Evolutionary conservation across 1,140 invertebrate species (phyloP).

Genomic region (Cheumatopsyche charites): DNA sequence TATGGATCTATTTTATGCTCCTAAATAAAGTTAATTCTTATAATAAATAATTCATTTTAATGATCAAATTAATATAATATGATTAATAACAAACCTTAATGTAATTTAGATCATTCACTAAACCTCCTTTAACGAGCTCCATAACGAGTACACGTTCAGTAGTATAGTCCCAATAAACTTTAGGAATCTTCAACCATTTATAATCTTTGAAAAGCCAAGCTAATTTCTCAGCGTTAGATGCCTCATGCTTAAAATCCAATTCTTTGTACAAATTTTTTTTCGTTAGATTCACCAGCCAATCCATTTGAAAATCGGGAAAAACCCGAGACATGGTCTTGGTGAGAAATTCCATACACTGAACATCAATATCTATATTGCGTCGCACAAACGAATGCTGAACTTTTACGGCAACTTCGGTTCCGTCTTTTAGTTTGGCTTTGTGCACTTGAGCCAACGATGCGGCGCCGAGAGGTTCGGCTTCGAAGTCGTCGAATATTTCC

Average conservation of each 20-base stretch:
- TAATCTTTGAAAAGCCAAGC: slow-evolving; percentile 69
- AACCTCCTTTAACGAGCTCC: slow-evolving; percentile 94
- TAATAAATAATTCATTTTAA: slow-evolving; percentile 12
- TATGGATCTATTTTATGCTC: slow-evolving; percentile 76
- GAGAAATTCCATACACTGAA: slow-evolving; percentile 93
- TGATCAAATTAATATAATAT: slow-evolving; percentile 16
- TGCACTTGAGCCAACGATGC: slow-evolving; percentile 98
- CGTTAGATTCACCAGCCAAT: slow-evolving; percentile 96
- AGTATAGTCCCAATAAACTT: slow-evolving; percentile 82
- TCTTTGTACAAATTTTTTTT: slow-evolving; percentile 93
- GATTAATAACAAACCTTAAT: slow-evolving; percentile 65
- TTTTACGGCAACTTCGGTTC: slow-evolving; percentile 91
- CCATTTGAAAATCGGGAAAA: slow-evolving; percentile 96
- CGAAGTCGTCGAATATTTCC: slow-evolving; percentile 87
- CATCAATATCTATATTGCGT: slow-evolving; percentile 85
- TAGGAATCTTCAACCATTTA: slow-evolving; percentile 75
- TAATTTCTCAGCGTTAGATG: slow-evolving; percentile 87
- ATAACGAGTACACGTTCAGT: slow-evolving; percentile 90
- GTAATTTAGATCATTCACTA: slow-evolving; percentile 92
- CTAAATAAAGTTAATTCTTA: slow-evolving; percentile 49
- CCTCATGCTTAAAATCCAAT: slow-evolving; percentile 91
- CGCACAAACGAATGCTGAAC: slow-evolving; percentile 92
- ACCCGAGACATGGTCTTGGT: slow-evolving; percentile 82
- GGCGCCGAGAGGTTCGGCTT: slow-evolving; percentile 85
- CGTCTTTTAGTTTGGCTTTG: slow-evolving; percentile 84